These are phyloP conservation scores for Danio rerio DNA, from an alignment of 2,113 vertebrate species.

Conservation along the genomic window GRCz12tu NC_133198.1:49882001-49882500, in stretches of 20 bases:
- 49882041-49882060: no score
- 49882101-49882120: slow-evolving; percentile 26
- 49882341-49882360: slow-evolving; percentile 90
- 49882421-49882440: not conserved
- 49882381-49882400: no score
- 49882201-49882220: slow-evolving; percentile 72
- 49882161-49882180: slow-evolving; percentile 80
- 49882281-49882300: slow-evolving; percentile 84
- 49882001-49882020: no score
- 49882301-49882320: slow-evolving; percentile 90
- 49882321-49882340: slow-evolving; percentile 86
- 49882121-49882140: slow-evolving; percentile 45
- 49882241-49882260: slow-evolving; percentile 4
- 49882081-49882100: not conserved
- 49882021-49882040: no score
- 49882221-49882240: slow-evolving; percentile 71
- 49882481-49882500: no score
- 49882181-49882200: slow-evolving; percentile 76
- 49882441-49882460: not conserved
- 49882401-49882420: no score
- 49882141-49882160: slow-evolving; percentile 64
- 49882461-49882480: not conserved
- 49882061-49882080: no score
- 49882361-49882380: slow-evolving; percentile 84
- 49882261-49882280: slow-evolving; percentile 76